Base-by-base conservation (phyloP, 2,797 vertebrate species). In the Australoheros facetus region DNA sequence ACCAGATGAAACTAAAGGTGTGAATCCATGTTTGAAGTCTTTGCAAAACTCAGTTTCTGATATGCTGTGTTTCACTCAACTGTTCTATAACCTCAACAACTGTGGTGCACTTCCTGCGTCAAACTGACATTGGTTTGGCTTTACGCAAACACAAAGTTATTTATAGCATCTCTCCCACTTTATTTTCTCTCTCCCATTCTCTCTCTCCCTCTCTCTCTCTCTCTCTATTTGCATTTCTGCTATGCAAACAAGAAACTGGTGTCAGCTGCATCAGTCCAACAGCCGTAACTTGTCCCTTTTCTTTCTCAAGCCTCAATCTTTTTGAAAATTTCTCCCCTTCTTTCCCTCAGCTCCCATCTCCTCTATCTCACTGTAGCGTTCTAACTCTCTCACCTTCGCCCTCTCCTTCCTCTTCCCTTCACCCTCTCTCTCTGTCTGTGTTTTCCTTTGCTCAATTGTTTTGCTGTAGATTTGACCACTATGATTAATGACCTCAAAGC, bases 401-500 rank as follows among this genome's bases (percentile, higher is more conserved):
- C 78, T 42, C 78, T 23, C 58, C 54, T 30, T 45, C n/a, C 48
- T 32, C 48, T 39, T 12, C 3, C 26, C 13, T 7, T 21, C 23
- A 5, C 30, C 12, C 58, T n/a, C 71, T 30, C 75, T 79, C 66
- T 83, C 80, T 79, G 80, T 84, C 81, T 81, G 60, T 91, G 85
- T 91, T 92, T 91, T 90, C 84, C 90, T 93, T 89, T 89, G 87
- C 88, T 83, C 89, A 82, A 88, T 94, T 93, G 89, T 93, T 91
- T 93, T 92, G 84, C 89, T 90, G 84, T 91, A 91, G 88, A 92
- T 93, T 92, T 93, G 90, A 92, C 89, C 88, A 84, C 89, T 85
- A 88, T 95, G 93, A 95, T 95, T 94, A 94, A 94, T 95, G 93
- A 92, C 92, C 91, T 89, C 86, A 75, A 90, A 90, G 91, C 85